Base-by-base conservation (phyloP, 1,140 invertebrate genomes). In the Coenobita brevimanus region DNA sequence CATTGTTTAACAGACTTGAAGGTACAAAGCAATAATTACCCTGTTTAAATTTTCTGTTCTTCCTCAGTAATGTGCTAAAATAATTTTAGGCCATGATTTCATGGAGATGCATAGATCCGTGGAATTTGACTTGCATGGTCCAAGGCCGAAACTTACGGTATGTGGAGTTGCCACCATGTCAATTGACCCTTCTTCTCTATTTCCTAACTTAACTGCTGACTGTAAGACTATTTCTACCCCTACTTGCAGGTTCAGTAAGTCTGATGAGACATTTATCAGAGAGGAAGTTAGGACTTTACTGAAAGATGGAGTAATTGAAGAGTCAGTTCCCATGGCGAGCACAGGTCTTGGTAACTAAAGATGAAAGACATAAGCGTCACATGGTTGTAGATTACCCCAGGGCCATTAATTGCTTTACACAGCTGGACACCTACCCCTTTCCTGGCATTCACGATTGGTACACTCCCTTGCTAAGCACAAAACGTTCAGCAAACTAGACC, bases 301-400 rank as follows among this genome's bases (percentile, higher is more conserved):
- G 21, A 33, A 38, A 83, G 64, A 50, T 17, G 46, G 27, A 3
- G 30, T 83, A 27, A 83, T 78, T 50, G 62, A 83, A 60, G 21
- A 64, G 57, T 62, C 30, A 36, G 8, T 81, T 17, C 43, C 62
- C 57, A 13, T 69, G 30, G 79, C 3, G 79, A 41, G 71, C 82
- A 1, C 60, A 79, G 67, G 54, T 76, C 1, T 81, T 89, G 54
- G 83, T 79, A 17, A 82, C 82, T 2, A 80, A 71, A 6, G 67
- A 82, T 60, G 67, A 89, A 67, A 41, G 76, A 57, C 67, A 87
- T 10, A 89, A 87, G 27, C 46, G 76, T 6, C 71, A 50, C 27
- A 85, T 89, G 88, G 88, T 88, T 38, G 41, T 89, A 0, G 76
- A 89, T n/a, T 80, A 88, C 46, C 88, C 85, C 24, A 30, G 81